Conservation (phyloP, 1,140 invertebrate genomes). For the Drosophila auraria region DNA sequence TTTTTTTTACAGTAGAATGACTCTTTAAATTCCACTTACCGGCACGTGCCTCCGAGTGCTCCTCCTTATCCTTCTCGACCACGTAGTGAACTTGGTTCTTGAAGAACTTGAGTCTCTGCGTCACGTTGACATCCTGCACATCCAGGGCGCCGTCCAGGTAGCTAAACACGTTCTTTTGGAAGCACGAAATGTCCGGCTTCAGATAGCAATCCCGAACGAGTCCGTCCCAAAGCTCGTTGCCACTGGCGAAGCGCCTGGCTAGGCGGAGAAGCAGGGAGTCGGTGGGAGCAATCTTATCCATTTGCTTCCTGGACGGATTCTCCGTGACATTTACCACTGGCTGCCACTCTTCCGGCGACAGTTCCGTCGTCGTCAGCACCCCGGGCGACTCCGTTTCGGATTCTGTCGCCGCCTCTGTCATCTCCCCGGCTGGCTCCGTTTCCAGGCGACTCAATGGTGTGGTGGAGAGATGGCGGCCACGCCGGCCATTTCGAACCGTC, state of each 20-base stretch:
- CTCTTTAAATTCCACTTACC: constrained; percentile 46
- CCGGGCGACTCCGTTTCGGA: constrained; percentile 15
- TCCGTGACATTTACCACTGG: constrained; percentile 53
- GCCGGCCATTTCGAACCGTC: constrained; percentile 30
- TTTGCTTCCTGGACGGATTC: constrained; percentile 20
- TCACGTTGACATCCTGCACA: constrained; percentile 88
- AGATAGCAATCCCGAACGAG: constrained; percentile 89
- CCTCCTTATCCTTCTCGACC: constrained; percentile 75
- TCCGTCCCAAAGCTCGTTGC: constrained; percentile 90
- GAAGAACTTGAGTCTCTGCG: constrained; percentile 89
- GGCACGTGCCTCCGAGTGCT: constrained; percentile 51
- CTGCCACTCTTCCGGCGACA: constrained; percentile 60
- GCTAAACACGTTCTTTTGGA: constrained; percentile 90
- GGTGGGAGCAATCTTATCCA: constrained; percentile 6
- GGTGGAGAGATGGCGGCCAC: constrained; percentile 38
- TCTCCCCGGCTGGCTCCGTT: constrained; percentile 17
- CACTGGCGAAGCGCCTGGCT: constrained; percentile 86
- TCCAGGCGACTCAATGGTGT: constrained; percentile 46
- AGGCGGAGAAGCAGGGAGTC: constrained; percentile 73
- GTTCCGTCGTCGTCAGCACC: constrained; percentile 10
- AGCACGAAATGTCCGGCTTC: constrained; percentile 89
- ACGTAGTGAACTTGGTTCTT: constrained; percentile 89
- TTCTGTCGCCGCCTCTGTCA: constrained; percentile 3
- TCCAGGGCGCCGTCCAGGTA: constrained; percentile 89
- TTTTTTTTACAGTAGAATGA: background rate